A percentile compares a stretch with the other conserved stretches of the same genome.
Conservation (phyloP, 2,113 vertebrate species). For the Rafetus swinhoei region DNA sequence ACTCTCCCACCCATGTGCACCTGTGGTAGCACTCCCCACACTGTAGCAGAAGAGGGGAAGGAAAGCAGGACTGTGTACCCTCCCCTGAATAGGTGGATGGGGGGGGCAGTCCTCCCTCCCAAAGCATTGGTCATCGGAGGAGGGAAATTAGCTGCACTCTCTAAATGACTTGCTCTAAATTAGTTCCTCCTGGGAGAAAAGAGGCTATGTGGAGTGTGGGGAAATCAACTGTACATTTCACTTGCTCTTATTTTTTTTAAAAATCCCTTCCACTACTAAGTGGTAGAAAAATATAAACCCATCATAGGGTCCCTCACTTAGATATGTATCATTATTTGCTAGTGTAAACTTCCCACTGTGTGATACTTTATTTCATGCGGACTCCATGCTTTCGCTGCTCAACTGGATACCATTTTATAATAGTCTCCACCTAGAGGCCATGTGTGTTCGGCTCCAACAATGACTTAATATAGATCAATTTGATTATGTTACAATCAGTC, state of each 20-base stretch:
- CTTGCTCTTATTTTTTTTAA: neutral
- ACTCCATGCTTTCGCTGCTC: neutral
- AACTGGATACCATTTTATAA: neutral
- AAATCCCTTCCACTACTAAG: neutral
- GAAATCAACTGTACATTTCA: neutral
- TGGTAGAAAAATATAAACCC: neutral
- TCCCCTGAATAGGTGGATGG: neutral
- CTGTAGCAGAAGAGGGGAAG: neutral
- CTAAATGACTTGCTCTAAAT: neutral
- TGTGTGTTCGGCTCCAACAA: neutral
- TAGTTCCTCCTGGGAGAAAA: neutral
- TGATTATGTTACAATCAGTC: neutral
- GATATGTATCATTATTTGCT: neutral
- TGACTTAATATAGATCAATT: neutral
- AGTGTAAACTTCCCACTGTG: neutral
- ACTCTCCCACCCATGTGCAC: neutral
- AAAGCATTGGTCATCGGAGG: neutral
- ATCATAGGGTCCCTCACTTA: neutral
- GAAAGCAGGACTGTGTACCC: fast-evolving
- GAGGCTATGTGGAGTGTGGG: neutral
- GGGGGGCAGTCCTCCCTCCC: neutral
- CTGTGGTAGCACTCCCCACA: fast-evolving
- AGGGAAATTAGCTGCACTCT: neutral
- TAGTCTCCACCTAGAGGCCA: neutral
- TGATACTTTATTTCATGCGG: neutral